Evolutionary conservation across 2,888 invertebrate species (phyloP).

Genomic region (Meloe dianella): DNA sequence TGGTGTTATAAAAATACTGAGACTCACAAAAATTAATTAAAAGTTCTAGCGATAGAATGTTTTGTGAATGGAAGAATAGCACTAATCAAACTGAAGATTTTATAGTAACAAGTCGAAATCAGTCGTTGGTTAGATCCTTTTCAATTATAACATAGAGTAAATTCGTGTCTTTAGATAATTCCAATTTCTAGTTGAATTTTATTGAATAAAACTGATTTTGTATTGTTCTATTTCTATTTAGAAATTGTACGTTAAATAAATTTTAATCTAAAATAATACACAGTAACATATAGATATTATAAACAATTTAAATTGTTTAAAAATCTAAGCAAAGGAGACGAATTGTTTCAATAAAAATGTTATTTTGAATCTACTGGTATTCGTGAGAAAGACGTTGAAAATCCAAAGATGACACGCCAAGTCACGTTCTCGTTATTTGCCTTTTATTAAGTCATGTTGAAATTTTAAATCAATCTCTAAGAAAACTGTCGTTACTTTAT

Average conservation of each 20-base stretch:
- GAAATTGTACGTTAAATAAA: background rate
- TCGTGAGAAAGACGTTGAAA: background rate
- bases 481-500: constrained; percentile 3
- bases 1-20: background rate
- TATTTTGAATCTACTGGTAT: background rate
- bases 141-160: constrained; percentile 6
- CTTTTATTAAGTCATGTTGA: constrained; percentile 13
- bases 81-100: constrained; percentile 11
- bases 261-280: background rate
- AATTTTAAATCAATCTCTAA: constrained; percentile 3
- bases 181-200: background rate
- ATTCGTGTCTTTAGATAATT: background rate
- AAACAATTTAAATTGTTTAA: too few relatives aligned
- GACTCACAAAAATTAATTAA: background rate
- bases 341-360: too few relatives aligned
- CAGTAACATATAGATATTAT: too few relatives aligned
- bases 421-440: constrained; percentile 18
- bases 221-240: background rate
- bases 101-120: background rate
- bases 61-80: too few relatives aligned
- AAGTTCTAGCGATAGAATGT: too few relatives aligned
- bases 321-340: too few relatives aligned
- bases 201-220: constrained; percentile 1
- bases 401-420: constrained; percentile 11
- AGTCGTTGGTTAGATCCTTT: background rate